Base-by-base conservation (phyloP, 1,140 invertebrate genomes). In the Heterodera schachtii region DNA sequence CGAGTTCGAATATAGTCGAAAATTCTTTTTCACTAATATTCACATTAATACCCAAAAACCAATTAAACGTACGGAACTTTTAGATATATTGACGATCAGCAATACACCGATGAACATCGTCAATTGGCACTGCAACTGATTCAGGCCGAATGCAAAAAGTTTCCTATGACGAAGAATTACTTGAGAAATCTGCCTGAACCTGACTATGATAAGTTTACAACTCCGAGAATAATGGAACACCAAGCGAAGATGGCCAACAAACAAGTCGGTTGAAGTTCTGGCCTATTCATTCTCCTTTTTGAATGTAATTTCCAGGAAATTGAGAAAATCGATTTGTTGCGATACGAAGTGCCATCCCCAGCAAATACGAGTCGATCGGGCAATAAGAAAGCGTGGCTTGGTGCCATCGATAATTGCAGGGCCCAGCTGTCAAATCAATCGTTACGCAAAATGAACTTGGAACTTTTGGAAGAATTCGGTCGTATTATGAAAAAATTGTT, bases 121-220 rank as follows among this genome's bases (percentile, higher is more conserved):
- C 83, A 86, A 64, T 80, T 85, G 13, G 84, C 84, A 49, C 46
- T 85, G 66, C 57, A 81, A 77, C 73, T 85, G 31, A 86, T 85
- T 52, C 73, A 85, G 46, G 83, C 84, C 7, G 84, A 85, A 75
- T 69, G 64, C 47, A 52, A 70, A 41, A 87, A 71, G 16, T 85
- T 75, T 46, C 84, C 84, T n/a, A 83, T 71, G 73, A 85, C 84
- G 2, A 86, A 86, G 44, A 86, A 87, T 73, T 85, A 85, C 49
- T 74, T 85, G 85, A 76, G 74, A 44, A 47, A 82, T 19, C 78
- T 85, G 71, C 75, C 82, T 4, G 66, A 85, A 49, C 84, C 84
- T 6, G 67, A 84, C 67, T 85, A 85, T 69, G 80, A 86, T 49
- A 86, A 83, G 60, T 85, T 85, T 64, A 44, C 87, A 3, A 83